Conservation (phyloP, 30 jellyfish, hydroid and myxozoan genomes). For the Mastigias papua region DNA sequence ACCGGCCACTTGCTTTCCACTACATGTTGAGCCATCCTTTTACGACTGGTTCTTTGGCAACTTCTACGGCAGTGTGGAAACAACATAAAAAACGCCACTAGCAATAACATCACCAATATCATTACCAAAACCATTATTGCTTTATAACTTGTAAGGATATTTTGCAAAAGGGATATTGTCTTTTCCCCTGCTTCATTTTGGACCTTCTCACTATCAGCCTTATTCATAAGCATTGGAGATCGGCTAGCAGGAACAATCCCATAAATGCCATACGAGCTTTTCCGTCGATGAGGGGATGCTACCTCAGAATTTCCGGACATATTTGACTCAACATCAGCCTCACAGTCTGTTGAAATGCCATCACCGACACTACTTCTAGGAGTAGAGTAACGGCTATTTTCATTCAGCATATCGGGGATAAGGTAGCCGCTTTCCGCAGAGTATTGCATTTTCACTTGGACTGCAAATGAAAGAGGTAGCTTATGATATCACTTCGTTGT, state of each 20-base stretch:
- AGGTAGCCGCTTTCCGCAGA: constrained; percentile 52
- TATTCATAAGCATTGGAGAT: background rate
- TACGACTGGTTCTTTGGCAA: background rate
- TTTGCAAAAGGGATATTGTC: constrained; percentile 6
- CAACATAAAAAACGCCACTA: constrained; percentile 22
- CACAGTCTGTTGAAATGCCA: constrained; percentile 78
- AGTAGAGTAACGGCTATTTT: constrained; percentile 65
- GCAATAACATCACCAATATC: background rate
- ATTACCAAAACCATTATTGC: constrained; percentile 7
- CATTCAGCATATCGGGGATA: constrained; percentile 54
- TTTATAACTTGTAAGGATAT: constrained; percentile 20
- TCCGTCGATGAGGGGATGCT: constrained; percentile 59
- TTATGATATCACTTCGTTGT: background rate
- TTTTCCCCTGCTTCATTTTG: constrained; percentile 8
- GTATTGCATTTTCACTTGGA: constrained; percentile 15
- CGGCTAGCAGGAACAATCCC: constrained; percentile 62
- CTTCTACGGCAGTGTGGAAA: constrained; percentile 38
- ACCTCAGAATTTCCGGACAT: constrained; percentile 71
- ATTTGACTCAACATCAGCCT: constrained; percentile 82
- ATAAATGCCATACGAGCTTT: constrained; percentile 65
- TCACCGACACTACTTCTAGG: constrained; percentile 84
- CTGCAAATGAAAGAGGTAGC: background rate
- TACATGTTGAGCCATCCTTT: background rate
- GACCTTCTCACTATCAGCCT: background rate
- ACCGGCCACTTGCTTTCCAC: constrained; percentile 61